Evolutionary conservation across 2,888 invertebrate species (phyloP), one percentile per base, ranked within the genome.

Genomic region (Pseudoips prasinana): DNA sequence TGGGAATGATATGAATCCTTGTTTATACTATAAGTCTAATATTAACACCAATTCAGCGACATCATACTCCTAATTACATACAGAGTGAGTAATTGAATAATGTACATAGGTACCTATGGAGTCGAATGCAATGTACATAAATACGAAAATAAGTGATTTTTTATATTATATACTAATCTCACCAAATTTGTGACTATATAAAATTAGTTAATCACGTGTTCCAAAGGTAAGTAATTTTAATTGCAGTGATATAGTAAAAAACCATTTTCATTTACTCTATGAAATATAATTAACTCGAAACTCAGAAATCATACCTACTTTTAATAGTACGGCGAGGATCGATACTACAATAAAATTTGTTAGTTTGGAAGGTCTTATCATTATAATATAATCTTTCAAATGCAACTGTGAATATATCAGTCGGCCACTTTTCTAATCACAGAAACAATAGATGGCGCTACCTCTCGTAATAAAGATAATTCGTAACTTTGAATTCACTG

Each of bases 1-100:
- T n/a, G 36, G 30, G 45, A 51, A 42, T 56, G 56, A 57, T 57
- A 58, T 57, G 56, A 51, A 46, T 55, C 53, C 36, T 36, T 36
- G 10, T 24, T 1, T 18, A 26, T 18, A 18, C 32, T 38, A 36
- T 46, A 35, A 10, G 9, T 9, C 25, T 32, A 17, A 25, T 30
- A 42, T 46, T 34, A n/a, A 51, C 24, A 50, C 40, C 33, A 9
- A 40, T 37, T 35, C 11, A 36, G 39, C 42, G 32, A 50, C 42
- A 28, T 23, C 3, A 20, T 11, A 51, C 46, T 45, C 43, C 47
- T 59, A 58, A 38, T 36, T 46, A 43, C 52, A 9, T 37, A 58
- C 57, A 58, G 54, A 57, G 57, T 59, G 44, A 53, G 43, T 56
- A 41, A 54, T 42, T 43, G 4, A n/a, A 20, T 47, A 33, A 41